Conservation (phyloP, 2,113 vertebrate species). For the Pristiophorus japonicus region DNA sequence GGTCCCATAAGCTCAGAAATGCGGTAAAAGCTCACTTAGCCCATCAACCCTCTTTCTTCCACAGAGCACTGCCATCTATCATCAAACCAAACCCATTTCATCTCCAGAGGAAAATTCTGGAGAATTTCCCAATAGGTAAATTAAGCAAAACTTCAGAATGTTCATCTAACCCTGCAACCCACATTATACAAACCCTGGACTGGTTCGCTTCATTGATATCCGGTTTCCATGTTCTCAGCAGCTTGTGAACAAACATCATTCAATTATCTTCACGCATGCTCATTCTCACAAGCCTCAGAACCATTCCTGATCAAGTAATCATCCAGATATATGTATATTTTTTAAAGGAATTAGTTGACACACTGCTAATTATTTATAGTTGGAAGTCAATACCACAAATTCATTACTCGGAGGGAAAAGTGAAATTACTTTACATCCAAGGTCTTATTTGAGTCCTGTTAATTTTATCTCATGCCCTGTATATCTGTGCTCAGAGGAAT, state of each 20-base stretch:
- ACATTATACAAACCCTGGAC: neutral
- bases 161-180: neutral
- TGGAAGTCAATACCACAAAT: neutral
- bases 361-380: neutral
- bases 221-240: neutral
- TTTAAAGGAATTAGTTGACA: neutral
- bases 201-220: neutral
- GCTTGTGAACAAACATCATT: neutral
- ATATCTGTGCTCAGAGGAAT: neutral
- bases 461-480: neutral
- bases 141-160: neutral
- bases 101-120: neutral
- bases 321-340: neutral
- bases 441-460: constrained; percentile 1
- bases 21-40: neutral
- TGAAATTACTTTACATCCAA: neutral
- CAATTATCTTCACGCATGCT: neutral
- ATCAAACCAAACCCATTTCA: neutral
- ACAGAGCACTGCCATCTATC: neutral
- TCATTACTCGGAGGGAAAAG: neutral
- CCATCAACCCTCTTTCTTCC: neutral
- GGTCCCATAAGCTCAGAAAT: neutral
- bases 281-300: neutral
- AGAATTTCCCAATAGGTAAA: neutral
- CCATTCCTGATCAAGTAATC: neutral